Conservation (phyloP, 2,888 invertebrate species). For the Polyommatus iphigenia region DNA sequence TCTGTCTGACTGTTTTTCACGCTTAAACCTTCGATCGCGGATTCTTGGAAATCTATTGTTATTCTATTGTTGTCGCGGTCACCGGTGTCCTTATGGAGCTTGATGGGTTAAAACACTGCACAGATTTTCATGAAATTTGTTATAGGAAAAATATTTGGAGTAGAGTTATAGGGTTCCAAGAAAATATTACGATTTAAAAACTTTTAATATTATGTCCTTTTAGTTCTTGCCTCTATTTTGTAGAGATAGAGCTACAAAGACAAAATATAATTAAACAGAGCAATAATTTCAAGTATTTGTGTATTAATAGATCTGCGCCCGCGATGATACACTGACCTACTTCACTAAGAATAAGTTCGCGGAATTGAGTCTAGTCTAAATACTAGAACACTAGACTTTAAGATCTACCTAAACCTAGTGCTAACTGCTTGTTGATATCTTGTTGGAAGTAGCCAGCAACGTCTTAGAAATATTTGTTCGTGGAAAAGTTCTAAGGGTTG, state of each 20-base stretch:
- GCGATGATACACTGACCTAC: neutral
- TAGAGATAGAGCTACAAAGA: too few relatives aligned
- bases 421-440: neutral
- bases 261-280: neutral
- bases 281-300: conserved; percentile 2
- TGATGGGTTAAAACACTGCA: too few relatives aligned
- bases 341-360: neutral
- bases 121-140: too few relatives aligned
- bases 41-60: too few relatives aligned
- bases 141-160: too few relatives aligned
- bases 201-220: too few relatives aligned
- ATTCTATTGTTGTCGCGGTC: too few relatives aligned
- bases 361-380: neutral
- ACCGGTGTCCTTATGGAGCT: too few relatives aligned
- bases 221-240: too few relatives aligned
- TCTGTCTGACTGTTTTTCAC: neutral
- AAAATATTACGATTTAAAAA: too few relatives aligned
- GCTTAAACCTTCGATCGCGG: too few relatives aligned
- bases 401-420: neutral
- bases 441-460: neutral
- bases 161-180: too few relatives aligned
- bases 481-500: neutral
- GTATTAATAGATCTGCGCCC: neutral
- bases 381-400: neutral
- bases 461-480: neutral